phyloP scores from a whole-genome alignment of 2,113 vertebrate genomes.

The Alectura lathami region DNA sequence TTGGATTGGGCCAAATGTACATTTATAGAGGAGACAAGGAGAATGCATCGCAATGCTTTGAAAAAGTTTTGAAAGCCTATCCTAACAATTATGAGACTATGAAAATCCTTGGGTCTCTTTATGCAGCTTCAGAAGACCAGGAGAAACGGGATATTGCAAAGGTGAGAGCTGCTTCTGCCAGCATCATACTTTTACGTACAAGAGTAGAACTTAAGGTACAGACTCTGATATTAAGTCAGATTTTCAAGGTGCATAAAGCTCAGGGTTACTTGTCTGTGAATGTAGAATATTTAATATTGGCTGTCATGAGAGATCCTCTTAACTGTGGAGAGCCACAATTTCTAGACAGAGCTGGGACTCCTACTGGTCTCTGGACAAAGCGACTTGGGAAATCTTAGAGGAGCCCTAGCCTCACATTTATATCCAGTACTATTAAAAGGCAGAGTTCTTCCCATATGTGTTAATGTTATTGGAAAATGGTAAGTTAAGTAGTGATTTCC shows the following conservation, averaged over 20 bases:
- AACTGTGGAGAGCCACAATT: not conserved
- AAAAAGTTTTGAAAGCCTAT: constrained; percentile 98
- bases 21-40: constrained; percentile 98
- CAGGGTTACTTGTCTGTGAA: not conserved
- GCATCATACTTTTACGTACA: rapidly evolving
- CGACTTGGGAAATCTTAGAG: not conserved
- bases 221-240: not conserved
- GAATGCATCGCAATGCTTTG: constrained; percentile 98
- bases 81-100: constrained; percentile 99
- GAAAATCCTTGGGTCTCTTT: constrained; percentile 98
- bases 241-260: not conserved
- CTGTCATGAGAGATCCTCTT: not conserved
- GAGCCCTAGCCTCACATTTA: not conserved
- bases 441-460: not conserved
- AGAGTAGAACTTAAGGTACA: not conserved
- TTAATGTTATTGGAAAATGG: not conserved
- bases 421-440: not conserved
- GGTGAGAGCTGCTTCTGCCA: constrained; percentile 65
- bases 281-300: not conserved
- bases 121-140: constrained; percentile 96
- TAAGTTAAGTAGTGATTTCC: not conserved
- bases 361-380: not conserved
- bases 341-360: not conserved
- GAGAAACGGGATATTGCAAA: constrained; percentile 97
- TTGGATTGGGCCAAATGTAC: constrained; percentile 98